Evolutionary conservation across 2,113 vertebrate genomes (phyloP).

Genomic region (Peucedramus taeniatus): DNA sequence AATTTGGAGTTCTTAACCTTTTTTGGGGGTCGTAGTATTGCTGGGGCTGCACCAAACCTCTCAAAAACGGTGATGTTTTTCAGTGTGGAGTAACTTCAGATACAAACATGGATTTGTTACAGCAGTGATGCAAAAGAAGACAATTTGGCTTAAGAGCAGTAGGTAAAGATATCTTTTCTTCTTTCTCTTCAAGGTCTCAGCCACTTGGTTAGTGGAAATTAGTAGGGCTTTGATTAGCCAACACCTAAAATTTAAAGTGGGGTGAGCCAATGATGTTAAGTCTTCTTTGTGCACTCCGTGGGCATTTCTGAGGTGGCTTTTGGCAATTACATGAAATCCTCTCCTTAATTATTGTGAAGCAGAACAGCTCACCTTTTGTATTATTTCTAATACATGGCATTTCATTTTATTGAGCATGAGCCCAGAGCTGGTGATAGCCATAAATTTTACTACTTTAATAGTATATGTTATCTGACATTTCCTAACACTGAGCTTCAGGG

Average conservation of each 20-base stretch:
- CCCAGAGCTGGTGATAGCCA: neutral
- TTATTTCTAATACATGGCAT: neutral
- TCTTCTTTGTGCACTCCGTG: neutral
- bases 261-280: neutral
- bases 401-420: neutral
- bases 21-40: rapidly evolving
- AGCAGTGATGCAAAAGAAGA: neutral
- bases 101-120: neutral
- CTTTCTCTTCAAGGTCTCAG: neutral
- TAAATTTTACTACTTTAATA: slow-evolving; percentile 15
- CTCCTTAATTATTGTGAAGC: neutral
- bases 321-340: neutral
- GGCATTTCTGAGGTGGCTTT: neutral
- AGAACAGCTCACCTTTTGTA: neutral
- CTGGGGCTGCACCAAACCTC: neutral
- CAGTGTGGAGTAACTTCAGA: neutral
- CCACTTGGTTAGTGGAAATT: neutral
- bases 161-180: neutral
- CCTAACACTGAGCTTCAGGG: neutral
- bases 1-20: neutral
- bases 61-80: rapidly evolving
- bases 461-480: slow-evolving; percentile 21
- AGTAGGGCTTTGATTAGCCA: neutral
- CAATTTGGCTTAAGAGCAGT: neutral
- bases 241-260: neutral